phyloP scores from a whole-genome alignment of 2,797 vertebrate genomes.

The Epinephelus malabaricus region DNA sequence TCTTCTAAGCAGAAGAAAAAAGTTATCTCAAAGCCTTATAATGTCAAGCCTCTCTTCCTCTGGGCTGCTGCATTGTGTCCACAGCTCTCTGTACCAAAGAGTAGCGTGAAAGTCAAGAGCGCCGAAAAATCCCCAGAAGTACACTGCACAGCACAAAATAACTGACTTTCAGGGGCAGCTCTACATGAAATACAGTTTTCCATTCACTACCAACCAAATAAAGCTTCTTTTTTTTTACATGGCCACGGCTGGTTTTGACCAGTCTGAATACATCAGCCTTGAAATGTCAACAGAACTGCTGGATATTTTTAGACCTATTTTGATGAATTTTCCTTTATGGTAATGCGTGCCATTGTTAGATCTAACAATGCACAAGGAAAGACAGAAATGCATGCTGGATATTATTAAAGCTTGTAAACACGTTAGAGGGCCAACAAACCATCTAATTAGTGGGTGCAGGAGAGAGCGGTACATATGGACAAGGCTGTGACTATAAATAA shows the following conservation, averaged over 20 bases:
- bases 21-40: too few species aligned
- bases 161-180: too few species aligned
- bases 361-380: background rate
- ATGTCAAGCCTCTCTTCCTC: too few species aligned
- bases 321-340: background rate
- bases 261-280: background rate
- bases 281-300: background rate
- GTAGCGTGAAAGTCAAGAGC: too few species aligned
- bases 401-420: conserved; percentile 42
- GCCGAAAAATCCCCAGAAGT: too few species aligned
- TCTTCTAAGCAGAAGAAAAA: too few species aligned
- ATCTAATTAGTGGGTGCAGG: conserved; percentile 45
- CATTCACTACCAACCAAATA: background rate
- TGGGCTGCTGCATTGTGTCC: too few species aligned
- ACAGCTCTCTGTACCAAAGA: too few species aligned
- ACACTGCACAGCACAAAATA: too few species aligned
- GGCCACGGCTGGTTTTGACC: background rate
- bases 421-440: conserved; percentile 29
- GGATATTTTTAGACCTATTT: background rate
- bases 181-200: background rate
- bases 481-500: conserved; percentile 66
- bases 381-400: background rate
- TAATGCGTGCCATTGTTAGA: background rate
- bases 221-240: background rate
- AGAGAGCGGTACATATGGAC: conserved; percentile 29